Percentiles rank a stretch among this genome's conserved stretches.
Conservation (phyloP, 2,888 invertebrate species). For the Plagodis pulveraria region DNA sequence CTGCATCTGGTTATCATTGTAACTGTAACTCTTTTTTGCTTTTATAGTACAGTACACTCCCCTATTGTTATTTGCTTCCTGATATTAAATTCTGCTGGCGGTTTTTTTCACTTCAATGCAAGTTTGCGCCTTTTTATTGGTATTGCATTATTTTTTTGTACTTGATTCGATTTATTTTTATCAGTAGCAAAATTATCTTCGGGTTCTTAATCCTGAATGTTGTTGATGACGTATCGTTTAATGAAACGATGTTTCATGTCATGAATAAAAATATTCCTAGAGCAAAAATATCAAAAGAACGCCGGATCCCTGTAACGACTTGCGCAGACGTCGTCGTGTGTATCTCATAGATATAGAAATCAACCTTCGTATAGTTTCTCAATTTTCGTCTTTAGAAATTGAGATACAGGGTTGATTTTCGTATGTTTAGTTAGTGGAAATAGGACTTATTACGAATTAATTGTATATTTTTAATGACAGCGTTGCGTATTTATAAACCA, state of each 20-base stretch:
- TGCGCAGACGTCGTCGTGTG: conserved; percentile 56
- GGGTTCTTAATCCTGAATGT: conserved; percentile 12
- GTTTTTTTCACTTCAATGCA: neutral
- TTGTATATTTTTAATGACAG: conserved; percentile 69
- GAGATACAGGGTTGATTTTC: conserved; percentile 46
- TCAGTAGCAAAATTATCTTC: too few species aligned
- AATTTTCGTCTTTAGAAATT: conserved; percentile 36
- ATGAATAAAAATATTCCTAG: conserved; percentile 50
- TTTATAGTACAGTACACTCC: conserved; percentile 26
- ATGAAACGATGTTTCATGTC: conserved; percentile 23
- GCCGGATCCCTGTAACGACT: conserved; percentile 61
- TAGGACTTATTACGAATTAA: conserved; percentile 61
- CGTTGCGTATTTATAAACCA: conserved; percentile 69
- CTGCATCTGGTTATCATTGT: conserved; percentile 41
- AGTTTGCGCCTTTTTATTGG: neutral
- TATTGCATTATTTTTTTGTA: too few species aligned
- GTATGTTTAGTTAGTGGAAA: conserved; percentile 40
- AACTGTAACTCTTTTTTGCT: conserved; percentile 49
- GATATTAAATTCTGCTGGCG: conserved; percentile 24
- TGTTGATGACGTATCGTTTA: conserved; percentile 28
- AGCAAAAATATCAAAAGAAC: conserved; percentile 62
- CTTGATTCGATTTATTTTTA: too few species aligned
- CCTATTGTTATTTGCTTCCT: conserved; percentile 37
- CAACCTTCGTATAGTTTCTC: conserved; percentile 12
- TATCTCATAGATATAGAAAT: conserved; percentile 51